These are phyloP conservation scores for Clangula hyemalis DNA, from an alignment of 2,797 vertebrate species.

Conservation along the genomic window DNA sequence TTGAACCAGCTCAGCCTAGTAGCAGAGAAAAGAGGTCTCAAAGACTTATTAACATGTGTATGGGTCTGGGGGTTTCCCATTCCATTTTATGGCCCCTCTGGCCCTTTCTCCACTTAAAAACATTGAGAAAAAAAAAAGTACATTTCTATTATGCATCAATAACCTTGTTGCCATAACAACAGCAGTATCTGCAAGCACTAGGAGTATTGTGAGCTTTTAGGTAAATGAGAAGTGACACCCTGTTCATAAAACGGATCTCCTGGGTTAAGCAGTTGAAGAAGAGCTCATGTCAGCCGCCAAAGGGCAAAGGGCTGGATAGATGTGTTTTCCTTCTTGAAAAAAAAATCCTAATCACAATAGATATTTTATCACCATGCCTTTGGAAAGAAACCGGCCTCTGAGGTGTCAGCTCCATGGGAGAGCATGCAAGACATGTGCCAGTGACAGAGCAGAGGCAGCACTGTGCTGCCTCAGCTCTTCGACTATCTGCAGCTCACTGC, in stretches of 20 bases:
- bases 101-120: constrained; percentile 18
- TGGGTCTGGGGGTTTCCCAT: neutral
- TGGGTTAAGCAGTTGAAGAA: neutral
- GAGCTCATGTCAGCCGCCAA: constrained; percentile 1
- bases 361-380: neutral
- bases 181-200: constrained; percentile 45
- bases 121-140: neutral
- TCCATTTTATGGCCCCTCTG: neutral
- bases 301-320: constrained; percentile 8
- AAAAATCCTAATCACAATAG: neutral
- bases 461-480: neutral
- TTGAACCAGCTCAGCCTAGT: neutral
- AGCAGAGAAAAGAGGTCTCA: neutral
- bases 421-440: neutral
- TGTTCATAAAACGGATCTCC: constrained; percentile 22
- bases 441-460: neutral
- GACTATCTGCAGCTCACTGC: neutral
- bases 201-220: constrained; percentile 18
- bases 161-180: constrained; percentile 68
- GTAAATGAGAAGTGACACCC: constrained; percentile 45
- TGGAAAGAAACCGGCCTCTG: neutral
- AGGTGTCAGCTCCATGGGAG: neutral
- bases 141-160: constrained; percentile 58
- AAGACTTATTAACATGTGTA: accelerated
- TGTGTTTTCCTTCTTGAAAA: neutral